Percentiles rank a stretch among this genome's conserved stretches.
These are phyloP conservation scores for Rhagonycha lutea DNA, from an alignment of 2,888 invertebrate species.

Conservation along the genomic window DNA sequence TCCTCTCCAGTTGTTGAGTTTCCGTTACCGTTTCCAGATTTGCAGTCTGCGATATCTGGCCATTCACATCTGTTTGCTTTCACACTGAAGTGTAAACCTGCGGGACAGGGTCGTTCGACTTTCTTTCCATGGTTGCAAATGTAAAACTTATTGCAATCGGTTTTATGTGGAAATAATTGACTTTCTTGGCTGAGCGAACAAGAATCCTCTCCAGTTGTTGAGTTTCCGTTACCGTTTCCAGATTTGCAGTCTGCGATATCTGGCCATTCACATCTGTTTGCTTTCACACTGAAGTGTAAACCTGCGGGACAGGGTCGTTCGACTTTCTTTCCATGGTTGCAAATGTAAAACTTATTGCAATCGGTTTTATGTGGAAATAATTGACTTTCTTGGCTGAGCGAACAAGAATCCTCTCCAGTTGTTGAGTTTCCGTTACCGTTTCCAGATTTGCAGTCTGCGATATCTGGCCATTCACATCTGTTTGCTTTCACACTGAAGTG, in stretches of 20 bases:
- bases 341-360: conserved; percentile 32
- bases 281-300: conserved; percentile 29
- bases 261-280: conserved; percentile 34
- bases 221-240: not conserved
- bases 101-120: conserved; percentile 26
- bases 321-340: conserved; percentile 22
- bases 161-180: conserved; percentile 18
- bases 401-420: not conserved
- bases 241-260: conserved; percentile 22
- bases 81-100: conserved; percentile 31
- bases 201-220: not conserved
- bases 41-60: conserved; percentile 29
- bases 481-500: not conserved
- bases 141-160: conserved; percentile 30
- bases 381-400: not conserved
- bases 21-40: not conserved
- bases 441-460: too few species aligned
- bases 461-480: too few species aligned
- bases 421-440: not conserved
- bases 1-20: not conserved
- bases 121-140: conserved; percentile 28
- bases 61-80: conserved; percentile 31
- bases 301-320: conserved; percentile 25
- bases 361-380: conserved; percentile 14
- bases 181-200: not conserved